Base-by-base conservation (phyloP, 2,113 vertebrate species). In the Cromileptes altivelis region DNA sequence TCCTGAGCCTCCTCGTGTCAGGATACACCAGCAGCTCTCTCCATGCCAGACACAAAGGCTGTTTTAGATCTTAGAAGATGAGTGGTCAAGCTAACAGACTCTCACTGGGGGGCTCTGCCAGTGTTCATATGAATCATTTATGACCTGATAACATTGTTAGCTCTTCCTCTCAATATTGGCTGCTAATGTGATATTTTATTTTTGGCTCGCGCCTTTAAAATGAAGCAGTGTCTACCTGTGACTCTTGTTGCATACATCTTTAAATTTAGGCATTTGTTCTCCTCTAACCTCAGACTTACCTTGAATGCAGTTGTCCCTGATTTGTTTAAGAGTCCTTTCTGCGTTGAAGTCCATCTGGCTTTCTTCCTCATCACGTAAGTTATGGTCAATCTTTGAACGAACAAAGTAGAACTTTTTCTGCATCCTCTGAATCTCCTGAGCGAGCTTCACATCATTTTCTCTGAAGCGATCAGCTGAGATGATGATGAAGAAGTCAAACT, bases 401-500 rank as follows among this genome's bases (percentile, higher is more conserved):
- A 88, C 68, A 63, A 90, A 88, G 85, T 89, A 89, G 61, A 89
- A 89, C 80, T 78, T 77, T n/a, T 89, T 85, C 33, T 1, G 1
- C 76, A 83, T 83, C 62, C 2, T 86, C 47, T 81, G 45, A 45
- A 89, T 84, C 58, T 78, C 84, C n/a, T 15, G 0, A 27, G 67
- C 76, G 1, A 85, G 67, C 37, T 76, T 85, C 5, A 70, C 71
- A 61, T 83, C 76, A 56, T 86, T 83, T 80, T 89, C 80, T 64
- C 45, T 82, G 80, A 88, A 85, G 42, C 76, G 80, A 37, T 4
- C 11, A 0, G 3, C 33, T 72, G 85, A 87, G 56, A 89, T 62
- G 70, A 89, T 82, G 67, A 89, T 70, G 80, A 88, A 88, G 80
- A 85, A 88, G 76, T 90, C 85, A 79, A 61, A 89, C 21, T 2